Evolutionary conservation across 2,113 vertebrate species (phyloP).

Genomic region (Coturnix japonica): DNA sequence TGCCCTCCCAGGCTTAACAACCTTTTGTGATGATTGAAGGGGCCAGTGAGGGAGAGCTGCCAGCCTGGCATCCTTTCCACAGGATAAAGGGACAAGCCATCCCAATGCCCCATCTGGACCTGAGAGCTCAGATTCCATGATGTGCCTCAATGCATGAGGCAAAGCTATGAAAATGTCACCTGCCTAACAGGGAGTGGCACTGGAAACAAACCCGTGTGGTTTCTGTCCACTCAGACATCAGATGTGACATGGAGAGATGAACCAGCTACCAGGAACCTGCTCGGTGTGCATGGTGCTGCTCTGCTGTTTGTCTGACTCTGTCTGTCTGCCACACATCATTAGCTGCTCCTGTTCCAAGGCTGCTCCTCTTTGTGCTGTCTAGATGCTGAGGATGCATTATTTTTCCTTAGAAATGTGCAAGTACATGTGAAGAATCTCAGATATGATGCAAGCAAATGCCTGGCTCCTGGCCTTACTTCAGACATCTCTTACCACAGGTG

Average conservation of each 20-base stretch:
- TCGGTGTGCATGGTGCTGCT: neutral
- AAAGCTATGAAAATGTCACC: slow-evolving; percentile 53
- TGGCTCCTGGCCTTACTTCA: neutral
- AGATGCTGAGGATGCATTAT: rapidly evolving
- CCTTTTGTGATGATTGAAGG: neutral
- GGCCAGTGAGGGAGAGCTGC: neutral
- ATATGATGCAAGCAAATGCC: rapidly evolving
- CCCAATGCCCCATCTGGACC: neutral
- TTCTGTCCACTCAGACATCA: slow-evolving; percentile 1
- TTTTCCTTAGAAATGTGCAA: neutral
- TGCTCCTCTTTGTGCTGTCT: neutral
- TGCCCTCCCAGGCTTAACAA: neutral
- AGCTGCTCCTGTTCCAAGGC: neutral
- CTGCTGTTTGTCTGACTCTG: neutral
- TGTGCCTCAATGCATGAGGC: neutral
- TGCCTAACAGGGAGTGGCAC: neutral
- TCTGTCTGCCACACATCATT: neutral
- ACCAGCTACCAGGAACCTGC: neutral
- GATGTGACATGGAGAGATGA: neutral
- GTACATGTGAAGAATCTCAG: neutral
- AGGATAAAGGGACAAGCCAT: neutral
- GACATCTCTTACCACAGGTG: rapidly evolving
- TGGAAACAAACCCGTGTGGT: neutral
- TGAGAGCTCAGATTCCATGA: rapidly evolving
- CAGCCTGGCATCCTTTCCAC: neutral